Base-by-base conservation (phyloP, 1,140 invertebrate species). In the Solenopsis invicta region DNA sequence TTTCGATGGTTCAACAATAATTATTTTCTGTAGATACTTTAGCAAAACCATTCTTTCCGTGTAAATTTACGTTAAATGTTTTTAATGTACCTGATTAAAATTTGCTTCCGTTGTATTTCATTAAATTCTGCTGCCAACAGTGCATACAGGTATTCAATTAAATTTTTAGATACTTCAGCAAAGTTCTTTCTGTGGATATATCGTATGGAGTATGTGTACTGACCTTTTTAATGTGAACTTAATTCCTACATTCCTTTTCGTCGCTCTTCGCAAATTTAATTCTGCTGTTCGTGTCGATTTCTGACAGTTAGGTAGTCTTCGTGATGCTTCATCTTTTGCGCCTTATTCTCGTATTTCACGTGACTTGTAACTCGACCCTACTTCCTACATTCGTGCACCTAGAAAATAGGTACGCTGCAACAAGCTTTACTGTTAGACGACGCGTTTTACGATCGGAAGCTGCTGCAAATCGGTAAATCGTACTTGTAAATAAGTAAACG, bases 361-460 rank as follows among this genome's bases (percentile, higher is more conserved):
- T 48, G 66, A 48, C 41, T 72, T 50, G 29, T 48, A 10, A 72
- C 16, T 77, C 59, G 45, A 50, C 24, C 24, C 2, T 12, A 29
- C 21, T 54, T 56, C 29, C 48, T 34, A 69, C 64, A 56, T 72
- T 59, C 50, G 80, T 45, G 82, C 34, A 52, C 74, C 59, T 41
- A 50, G 29, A 89, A 29, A 61, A 84, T 78, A 48, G 34, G 37
- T 77, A 88, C 50, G 88, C 74, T 84, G 76, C 85, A 62, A 72
- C 29, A 75, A 74, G 74, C 71, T 90, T 89, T 89, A 89, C 89
- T 84, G 76, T 91, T 89, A 85, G 59, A 81, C 75, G 24, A 52
- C 41, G 56, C 66, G 18, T 45, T 90, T 90, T 71, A 88, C 80
- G 89, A 85, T 85, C 72, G 72, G 74, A 85, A 85, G 82, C 74